Evolutionary conservation across 2,113 vertebrate genomes (phyloP).

Genomic region (Gavialis gangeticus): DNA sequence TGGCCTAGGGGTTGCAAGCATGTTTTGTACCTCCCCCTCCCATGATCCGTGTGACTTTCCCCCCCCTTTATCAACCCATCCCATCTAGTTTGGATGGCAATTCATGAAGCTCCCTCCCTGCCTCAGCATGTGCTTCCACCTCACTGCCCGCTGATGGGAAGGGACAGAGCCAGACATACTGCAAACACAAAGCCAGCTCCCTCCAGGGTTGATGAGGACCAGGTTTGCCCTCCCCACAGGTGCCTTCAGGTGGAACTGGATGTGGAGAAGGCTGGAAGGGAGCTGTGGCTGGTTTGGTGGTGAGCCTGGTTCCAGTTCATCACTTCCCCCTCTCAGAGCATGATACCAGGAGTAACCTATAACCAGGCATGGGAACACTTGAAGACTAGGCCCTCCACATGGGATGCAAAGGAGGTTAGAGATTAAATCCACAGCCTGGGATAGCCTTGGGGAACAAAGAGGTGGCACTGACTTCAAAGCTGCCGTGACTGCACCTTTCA

Average conservation of each 20-base stretch:
- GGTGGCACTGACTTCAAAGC: background rate
- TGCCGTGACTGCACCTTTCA: background rate
- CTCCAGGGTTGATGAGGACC: background rate
- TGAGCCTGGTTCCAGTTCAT: background rate
- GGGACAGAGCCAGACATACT: background rate
- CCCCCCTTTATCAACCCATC: background rate
- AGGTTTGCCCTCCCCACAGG: background rate
- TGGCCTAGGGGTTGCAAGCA: constrained; percentile 11
- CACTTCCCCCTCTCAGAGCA: background rate
- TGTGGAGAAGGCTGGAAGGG: background rate
- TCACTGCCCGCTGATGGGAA: background rate
- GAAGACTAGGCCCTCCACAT: background rate
- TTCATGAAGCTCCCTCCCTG: background rate
- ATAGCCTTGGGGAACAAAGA: background rate
- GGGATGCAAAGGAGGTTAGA: background rate
- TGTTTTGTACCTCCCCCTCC: background rate
- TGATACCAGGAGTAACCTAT: background rate
- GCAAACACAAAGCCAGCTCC: background rate
- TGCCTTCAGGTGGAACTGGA: background rate
- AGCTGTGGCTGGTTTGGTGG: background rate
- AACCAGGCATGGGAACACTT: background rate
- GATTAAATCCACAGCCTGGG: background rate
- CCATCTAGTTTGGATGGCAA: constrained; percentile 23
- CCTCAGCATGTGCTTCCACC: background rate
- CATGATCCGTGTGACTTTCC: constrained; percentile 15